Evolutionary conservation across 2,888 invertebrate species (phyloP), one percentile per base, ranked within the genome.

Genomic region (Synanthedon tipuliformis): DNA sequence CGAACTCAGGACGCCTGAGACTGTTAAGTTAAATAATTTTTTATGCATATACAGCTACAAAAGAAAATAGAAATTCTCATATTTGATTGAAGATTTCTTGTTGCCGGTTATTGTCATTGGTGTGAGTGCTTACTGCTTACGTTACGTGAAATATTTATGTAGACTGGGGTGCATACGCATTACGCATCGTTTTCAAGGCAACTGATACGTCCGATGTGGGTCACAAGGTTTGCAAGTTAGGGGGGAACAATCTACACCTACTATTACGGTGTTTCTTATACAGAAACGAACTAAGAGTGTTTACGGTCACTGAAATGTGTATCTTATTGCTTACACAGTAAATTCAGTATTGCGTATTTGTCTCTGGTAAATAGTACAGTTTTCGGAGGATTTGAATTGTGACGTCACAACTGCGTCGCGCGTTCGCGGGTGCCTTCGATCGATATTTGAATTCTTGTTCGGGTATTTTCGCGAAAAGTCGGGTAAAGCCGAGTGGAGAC

Each of bases 361-460:
- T 34, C 34, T 34, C 34, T 34, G 34, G 34, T 34, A 34, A 34
- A 34, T 34, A 34, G 8, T 34, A 34, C 34, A 34, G 34, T 34
- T 34, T 34, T 10, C 34, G 34, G 34, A 1, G 34, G 27, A 51
- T 53, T 53, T 27, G 41, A 50, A 15, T 16, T 55, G 75, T 87
- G 84, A 86, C 86, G 86, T 87, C 86, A 85, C 78, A 59, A 61
- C 62, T 63, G 68, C 69, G 76, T 78, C 76, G 80, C 76, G 73
- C 72, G 75, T 70, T 76, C 73, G 73, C 78, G 76, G 75, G 60
- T 68, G 59, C 63, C 53, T 66, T 54, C 63, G 76, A 75, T 84
- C 82, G 81, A 82, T 81, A 80, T 78, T 71, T 59, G 65, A 63
- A 59, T 61, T 62, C 57, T 59, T 57, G 62, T 58, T 80, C 81